phyloP scores from a whole-genome alignment of 2,113 vertebrate species.

The Lepidothrix coronata region DNA sequence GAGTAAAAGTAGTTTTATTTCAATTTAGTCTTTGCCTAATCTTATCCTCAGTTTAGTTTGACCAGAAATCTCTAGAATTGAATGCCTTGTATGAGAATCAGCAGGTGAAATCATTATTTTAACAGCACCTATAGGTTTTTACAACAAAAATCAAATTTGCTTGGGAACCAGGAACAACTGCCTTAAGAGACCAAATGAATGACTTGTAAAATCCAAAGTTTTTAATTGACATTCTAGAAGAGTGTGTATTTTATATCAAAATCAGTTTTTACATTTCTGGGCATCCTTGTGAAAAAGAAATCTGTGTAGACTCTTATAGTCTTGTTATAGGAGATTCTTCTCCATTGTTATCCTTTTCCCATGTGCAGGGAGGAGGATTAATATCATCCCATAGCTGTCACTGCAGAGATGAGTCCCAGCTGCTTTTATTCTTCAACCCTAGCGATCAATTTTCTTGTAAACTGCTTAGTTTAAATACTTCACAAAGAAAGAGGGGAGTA shows the following conservation, averaged over 20 bases:
- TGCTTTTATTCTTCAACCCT: neutral
- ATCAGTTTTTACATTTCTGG: neutral
- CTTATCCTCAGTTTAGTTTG: neutral
- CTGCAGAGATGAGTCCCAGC: neutral
- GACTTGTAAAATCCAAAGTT: neutral
- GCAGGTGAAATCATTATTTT: neutral
- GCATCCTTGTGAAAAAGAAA: neutral
- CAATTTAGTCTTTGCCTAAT: neutral
- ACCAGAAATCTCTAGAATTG: neutral
- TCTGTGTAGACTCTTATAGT: neutral
- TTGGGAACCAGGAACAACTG: neutral
- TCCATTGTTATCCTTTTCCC: neutral
- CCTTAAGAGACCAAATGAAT: neutral
- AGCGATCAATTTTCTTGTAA: neutral
- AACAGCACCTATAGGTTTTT: neutral
- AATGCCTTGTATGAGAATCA: neutral
- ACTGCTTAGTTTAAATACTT: neutral
- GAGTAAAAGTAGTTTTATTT: neutral
- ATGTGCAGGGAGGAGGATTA: neutral
- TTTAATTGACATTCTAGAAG: neutral
- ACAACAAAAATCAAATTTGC: neutral
- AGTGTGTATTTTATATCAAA: neutral
- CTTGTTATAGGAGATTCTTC: neutral
- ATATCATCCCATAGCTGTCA: neutral
- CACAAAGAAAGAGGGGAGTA: neutral